Conservation (phyloP, 1,140 invertebrate genomes). For the Sitobion miscanthi region DNA sequence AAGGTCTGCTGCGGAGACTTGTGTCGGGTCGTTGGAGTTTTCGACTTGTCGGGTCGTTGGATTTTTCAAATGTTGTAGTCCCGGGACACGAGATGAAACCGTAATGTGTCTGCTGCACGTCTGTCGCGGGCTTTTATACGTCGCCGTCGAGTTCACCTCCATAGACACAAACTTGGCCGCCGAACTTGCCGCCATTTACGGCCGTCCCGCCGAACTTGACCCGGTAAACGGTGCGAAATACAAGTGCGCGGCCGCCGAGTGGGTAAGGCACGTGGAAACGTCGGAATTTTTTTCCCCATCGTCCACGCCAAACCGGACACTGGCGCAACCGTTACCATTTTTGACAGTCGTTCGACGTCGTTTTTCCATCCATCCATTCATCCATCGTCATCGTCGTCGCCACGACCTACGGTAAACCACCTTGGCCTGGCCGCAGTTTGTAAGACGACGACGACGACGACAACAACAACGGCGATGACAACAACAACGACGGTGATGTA, state of each 20-base stretch:
- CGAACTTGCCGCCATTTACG: slow-evolving; percentile 51
- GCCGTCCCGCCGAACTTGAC: slow-evolving; percentile 44
- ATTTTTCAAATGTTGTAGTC: background rate
- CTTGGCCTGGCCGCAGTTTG: slow-evolving; percentile 1
- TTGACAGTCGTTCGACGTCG: no score
- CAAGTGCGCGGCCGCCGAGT: background rate
- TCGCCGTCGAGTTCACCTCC: slow-evolving; percentile 23
- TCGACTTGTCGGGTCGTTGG: background rate
- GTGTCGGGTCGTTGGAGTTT: no score
- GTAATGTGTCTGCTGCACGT: background rate
- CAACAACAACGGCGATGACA: background rate
- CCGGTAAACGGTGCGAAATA: background rate
- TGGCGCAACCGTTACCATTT: background rate
- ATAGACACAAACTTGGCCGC: background rate
- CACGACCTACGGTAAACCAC: background rate
- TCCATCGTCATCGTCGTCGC: no score
- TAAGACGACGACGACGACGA: background rate
- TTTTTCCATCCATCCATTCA: no score
- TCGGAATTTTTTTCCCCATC: background rate
- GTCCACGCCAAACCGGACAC: background rate
- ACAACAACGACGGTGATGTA: background rate
- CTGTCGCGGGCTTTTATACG: background rate
- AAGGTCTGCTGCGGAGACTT: background rate
- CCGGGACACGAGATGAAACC: background rate
- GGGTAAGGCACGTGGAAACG: background rate